Evolutionary conservation across 2,113 vertebrate species (phyloP), one percentile per base, ranked within the genome.

Genomic region (Cynocephalus volans): DNA sequence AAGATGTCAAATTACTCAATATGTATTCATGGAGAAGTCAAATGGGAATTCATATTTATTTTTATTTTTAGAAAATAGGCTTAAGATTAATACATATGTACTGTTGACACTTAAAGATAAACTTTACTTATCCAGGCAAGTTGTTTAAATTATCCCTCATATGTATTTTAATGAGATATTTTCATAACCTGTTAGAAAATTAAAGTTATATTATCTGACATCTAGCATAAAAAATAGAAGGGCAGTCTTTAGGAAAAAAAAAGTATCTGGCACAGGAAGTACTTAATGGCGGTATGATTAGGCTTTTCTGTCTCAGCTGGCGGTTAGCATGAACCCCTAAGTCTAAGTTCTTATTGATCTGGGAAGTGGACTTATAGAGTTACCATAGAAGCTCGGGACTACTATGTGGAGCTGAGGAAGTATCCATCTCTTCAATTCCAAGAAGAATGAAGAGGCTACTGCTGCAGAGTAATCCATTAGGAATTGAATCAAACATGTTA

Each of bases 121-220:
- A 79, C 24, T 50, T 89, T 33, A 54, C 26, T 84, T 93, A 72
- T 62, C n/a, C 41, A 93, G 41, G 60, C 64, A 96, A 81, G 11
- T 87, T 91, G 76, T 23, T 31, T 90, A 70, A 81, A n/a, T 85
- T 79, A 90, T 69, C 13, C 6, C 17, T 79, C 36, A 67, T 14
- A 28, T 80, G 9, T 79, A 11, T 82, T 70, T 95, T 88, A 69
- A 21, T 94, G 67, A 85, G 4, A 56, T 94, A 31, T 79, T 86
- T 95, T 94, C 21, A 64, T 90, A 82, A 28, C 19, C 31, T 72
- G 26, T 91, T 96, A 54, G 69, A 86, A 95, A 94, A 77, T 81
- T 85, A 50, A 85, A 75, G 26, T 86, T 93, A 45, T 5, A 24
- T 93, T 73, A 67, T 36, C 65, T 93, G 31, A 45, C 45, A 24